Conservation (phyloP, 2,888 invertebrate species). For the Diarsia dahlii region DNA sequence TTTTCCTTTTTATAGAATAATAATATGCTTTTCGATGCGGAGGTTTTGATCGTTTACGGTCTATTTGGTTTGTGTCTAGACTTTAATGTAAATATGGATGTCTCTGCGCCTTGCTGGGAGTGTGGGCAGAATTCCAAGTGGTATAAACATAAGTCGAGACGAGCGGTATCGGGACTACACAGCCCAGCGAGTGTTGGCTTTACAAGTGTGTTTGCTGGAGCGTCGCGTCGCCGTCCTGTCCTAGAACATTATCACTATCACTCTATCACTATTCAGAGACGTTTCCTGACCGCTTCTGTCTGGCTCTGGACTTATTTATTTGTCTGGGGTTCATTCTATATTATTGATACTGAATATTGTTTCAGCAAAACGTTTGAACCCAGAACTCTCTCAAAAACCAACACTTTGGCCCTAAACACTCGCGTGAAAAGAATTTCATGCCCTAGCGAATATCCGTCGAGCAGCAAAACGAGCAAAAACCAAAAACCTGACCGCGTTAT, state of each 20-base stretch:
- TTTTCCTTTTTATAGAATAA: conserved; percentile 10
- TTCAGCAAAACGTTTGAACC: neutral
- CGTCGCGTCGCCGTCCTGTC: conserved; percentile 32
- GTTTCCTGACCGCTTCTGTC: conserved; percentile 17
- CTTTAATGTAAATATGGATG: conserved; percentile 51
- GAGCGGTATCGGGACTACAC: conserved; percentile 46
- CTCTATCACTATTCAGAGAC: conserved; percentile 27
- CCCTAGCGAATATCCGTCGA: conserved; percentile 24
- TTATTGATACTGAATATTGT: neutral
- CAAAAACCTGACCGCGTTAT: conserved; percentile 53
- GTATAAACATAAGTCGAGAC: conserved; percentile 46
- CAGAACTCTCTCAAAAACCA: neutral
- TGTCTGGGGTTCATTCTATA: neutral
- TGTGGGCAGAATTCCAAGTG: conserved; percentile 63
- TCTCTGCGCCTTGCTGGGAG: conserved; percentile 25
- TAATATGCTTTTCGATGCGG: conserved; percentile 5
- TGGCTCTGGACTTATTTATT: conserved; percentile 8
- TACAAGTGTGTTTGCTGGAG: conserved; percentile 52
- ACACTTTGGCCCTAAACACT: neutral
- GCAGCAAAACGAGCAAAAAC: conserved; percentile 39
- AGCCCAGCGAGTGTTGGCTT: conserved; percentile 53
- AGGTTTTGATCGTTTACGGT: conserved; percentile 29
- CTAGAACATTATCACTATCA: conserved; percentile 28
- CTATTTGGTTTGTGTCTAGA: conserved; percentile 57
- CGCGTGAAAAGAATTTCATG: conserved; percentile 26